Base-by-base conservation (phyloP, 1,140 invertebrate species). In the Drosophila azteca region DNA sequence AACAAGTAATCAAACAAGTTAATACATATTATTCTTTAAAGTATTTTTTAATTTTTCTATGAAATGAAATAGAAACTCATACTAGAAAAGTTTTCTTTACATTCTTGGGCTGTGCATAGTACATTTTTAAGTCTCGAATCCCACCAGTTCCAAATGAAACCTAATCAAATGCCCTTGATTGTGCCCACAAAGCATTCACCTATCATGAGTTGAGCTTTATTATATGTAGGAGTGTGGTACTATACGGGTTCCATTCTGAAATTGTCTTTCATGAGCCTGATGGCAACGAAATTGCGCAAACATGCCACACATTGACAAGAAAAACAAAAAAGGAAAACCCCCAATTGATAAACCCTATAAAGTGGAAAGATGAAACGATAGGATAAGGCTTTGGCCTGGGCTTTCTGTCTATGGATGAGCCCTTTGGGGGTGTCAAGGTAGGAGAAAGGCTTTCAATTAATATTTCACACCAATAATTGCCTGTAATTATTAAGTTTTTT, bases 381-480 rank as follows among this genome's bases (percentile, higher is more conserved):
- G 8, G 13, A 45, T 22, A 49, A 6, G 5, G 15, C 24, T 24
- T 6, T 20, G 15, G 24, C 0, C 9, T 9, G 31, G 45, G 24
- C n/a, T 17, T 49, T 41, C 17, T 26, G 24, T 26, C 5, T 13
- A 6, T 41, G 2, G 8, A 8, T 3, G 31, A 9, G 31, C 31
- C 31, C 9, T 31, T 31, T 31, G 31, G 2, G 31, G 8, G 29
- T n/a, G n/a, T n/a, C 17, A 11, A 49, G n/a, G 24, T 62, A 55
- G 44, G 59, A 61, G 61, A 31, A 54, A 39, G 24, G 44, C 59
- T 11, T 67, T 87, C 62, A 87, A 87, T 85, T 71, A 85, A 81
- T 85, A 85, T 87, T 85, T 87, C 69, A 78, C 73, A 71, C 69
- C 52, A 58, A 82, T 85, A 76, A 85, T 87, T 87, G 62, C 6